Evolutionary conservation across 2,888 invertebrate species (phyloP).

Genomic region (Ectropis crepuscularia): DNA sequence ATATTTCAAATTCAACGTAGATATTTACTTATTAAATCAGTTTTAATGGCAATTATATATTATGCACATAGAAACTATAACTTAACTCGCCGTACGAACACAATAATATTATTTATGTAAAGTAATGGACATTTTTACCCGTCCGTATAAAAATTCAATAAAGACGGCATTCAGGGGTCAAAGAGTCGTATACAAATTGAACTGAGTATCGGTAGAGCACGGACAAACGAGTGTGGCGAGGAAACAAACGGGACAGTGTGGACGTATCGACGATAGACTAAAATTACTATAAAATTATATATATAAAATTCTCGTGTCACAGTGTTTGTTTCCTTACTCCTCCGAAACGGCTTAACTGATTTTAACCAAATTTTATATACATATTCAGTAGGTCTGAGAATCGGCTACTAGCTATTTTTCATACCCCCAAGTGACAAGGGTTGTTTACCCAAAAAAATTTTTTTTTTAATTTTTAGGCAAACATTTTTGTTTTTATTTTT

Average conservation of each 20-base stretch:
- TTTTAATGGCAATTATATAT: neutral
- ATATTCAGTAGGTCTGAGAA: no score
- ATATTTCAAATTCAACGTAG: no score
- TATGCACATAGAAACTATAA: neutral
- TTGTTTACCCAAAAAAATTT: no score
- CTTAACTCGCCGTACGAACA: neutral
- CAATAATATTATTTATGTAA: constrained; percentile 1
- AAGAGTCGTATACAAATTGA: neutral
- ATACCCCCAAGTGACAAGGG: no score
- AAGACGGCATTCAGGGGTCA: neutral
- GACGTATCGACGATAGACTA: neutral
- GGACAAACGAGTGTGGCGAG: constrained; percentile 1
- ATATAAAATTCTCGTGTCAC: no score
- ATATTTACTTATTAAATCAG: neutral
- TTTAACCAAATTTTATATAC: no score
- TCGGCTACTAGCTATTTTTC: no score
- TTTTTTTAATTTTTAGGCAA: no score
- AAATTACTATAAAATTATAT: no score
- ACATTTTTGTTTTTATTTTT: no score
- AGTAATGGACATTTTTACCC: neutral
- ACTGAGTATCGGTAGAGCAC: neutral
- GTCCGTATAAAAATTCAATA: neutral
- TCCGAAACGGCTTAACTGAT: no score
- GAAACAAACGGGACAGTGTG: neutral
- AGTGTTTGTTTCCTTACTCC: no score